Base-by-base conservation (phyloP, 2,797 vertebrate species). In the Galagoides demidoff region DNA sequence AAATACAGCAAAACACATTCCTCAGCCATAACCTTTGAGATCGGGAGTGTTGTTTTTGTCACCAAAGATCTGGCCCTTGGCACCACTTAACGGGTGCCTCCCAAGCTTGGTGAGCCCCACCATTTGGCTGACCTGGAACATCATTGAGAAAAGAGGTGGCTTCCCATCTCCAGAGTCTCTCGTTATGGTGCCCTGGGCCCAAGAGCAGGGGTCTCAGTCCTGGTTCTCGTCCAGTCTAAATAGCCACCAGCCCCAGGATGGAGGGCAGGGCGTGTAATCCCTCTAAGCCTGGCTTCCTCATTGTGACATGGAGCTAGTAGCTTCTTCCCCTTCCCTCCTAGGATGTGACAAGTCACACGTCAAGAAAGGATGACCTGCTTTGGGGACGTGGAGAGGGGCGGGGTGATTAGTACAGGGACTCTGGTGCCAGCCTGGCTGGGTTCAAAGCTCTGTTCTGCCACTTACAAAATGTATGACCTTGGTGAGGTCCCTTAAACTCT, bases 1-100 rank as follows among this genome's bases (percentile, higher is more conserved):
- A 88, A 73, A 74, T 2, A 13, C 45, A 29, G 85, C 49, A 19
- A 34, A 92, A 82, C 90, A 82, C 94, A 90, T 90, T 94, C 85
- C 86, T 70, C 78, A 94, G 63, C 90, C 1, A 4, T 1, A 20
- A 39, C n/a, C 79, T 84, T 14, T 13, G 84, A 25, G 81, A 12
- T 20, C 7, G 9, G 49, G 27, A 52, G 29, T 2, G 45, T 5
- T 68, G 22, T 52, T 61, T 76, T 81, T 70, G 76, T 87, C 88
- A 25, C 89, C 9, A 1, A 16, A 3, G 16, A 5, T n/a, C 55
- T 64, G 68, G 68, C 74, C 3, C 12, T 34, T 52, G 45, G 68
- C 37, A 37, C 29, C 74, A 79, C 68, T 59, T 84, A 17, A 1
- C 23, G 43, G 92, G 17, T 2, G 27, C 45, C 88, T 55, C 71